Percentiles rank a stretch among this genome's conserved stretches.
Conservation (phyloP, 2,888 invertebrate species). For the Micoletzkya japonica region DNA sequence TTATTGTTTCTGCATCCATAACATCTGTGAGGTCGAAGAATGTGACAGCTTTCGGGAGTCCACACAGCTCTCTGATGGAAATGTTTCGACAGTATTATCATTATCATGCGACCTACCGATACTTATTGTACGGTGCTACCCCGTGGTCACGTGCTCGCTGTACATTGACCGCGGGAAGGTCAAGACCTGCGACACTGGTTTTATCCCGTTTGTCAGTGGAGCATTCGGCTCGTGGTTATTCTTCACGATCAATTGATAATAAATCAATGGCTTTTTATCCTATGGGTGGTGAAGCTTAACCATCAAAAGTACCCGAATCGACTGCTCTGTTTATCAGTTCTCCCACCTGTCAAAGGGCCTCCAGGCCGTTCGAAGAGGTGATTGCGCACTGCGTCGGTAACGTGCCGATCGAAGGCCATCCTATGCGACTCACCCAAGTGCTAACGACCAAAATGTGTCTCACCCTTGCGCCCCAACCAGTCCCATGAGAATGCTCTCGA, state of each 20-base stretch:
- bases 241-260: too few species aligned
- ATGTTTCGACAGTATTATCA: too few species aligned
- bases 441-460: background rate
- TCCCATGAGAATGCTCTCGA: slow-evolving; percentile 63
- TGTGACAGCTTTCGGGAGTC: slow-evolving; percentile 78
- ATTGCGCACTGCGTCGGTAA: slow-evolving; percentile 66
- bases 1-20: slow-evolving; percentile 70
- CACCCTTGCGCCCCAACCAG: slow-evolving; percentile 56
- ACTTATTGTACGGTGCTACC: slow-evolving; percentile 78
- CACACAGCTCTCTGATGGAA: slow-evolving; percentile 77
- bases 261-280: too few species aligned
- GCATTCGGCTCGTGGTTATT: too few species aligned
- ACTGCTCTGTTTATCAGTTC: too few species aligned
- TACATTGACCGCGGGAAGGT: slow-evolving; percentile 86
- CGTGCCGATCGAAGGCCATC: slow-evolving; percentile 62
- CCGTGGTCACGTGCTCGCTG: slow-evolving; percentile 87
- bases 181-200: too few species aligned
- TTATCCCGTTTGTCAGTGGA: too few species aligned
- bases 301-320: too few species aligned
- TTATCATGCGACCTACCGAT: slow-evolving; percentile 42
- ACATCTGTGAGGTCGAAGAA: slow-evolving; percentile 81
- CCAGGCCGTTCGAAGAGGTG: slow-evolving; percentile 75
- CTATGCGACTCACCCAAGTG: slow-evolving; percentile 1
- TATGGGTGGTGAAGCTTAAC: too few species aligned
- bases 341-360: slow-evolving; percentile 60